Percentiles rank a stretch among this genome's conserved stretches.
These are phyloP conservation scores for Coelogynopora nodosa DNA, from an alignment of 2,888 invertebrate genomes.

Conservation along the genomic window DNA sequence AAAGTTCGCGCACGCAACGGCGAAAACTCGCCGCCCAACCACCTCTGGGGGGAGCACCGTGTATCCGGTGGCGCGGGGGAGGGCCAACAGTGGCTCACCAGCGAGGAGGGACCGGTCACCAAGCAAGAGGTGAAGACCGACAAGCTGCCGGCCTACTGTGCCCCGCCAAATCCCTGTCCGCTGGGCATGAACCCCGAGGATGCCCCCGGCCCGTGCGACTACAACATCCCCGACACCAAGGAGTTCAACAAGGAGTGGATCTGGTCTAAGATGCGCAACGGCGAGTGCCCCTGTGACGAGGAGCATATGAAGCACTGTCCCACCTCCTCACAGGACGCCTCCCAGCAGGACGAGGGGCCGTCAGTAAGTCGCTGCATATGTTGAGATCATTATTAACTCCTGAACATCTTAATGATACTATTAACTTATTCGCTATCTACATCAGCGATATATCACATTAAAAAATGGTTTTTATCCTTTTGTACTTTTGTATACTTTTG, in stretches of 20 bases:
- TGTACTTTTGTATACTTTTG: too few relatives aligned
- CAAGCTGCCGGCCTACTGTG: conserved; percentile 44
- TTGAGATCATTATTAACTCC: too few relatives aligned
- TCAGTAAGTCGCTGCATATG: too few relatives aligned
- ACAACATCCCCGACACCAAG: conserved; percentile 40
- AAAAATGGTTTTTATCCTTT: too few relatives aligned
- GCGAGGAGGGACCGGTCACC: conserved; percentile 15
- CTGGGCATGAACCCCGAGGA: conserved; percentile 42
- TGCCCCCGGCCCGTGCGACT: conserved; percentile 42
- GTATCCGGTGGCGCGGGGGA: conserved; percentile 44
- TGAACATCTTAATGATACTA: too few relatives aligned
- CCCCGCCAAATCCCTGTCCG: conserved; percentile 47
- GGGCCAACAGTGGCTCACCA: conserved; percentile 31
- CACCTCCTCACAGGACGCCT: neutral
- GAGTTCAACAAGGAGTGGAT: conserved; percentile 42
- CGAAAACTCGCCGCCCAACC: conserved; percentile 40
- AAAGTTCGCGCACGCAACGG: neutral
- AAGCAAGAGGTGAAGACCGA: conserved; percentile 43
- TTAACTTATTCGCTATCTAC: too few relatives aligned
- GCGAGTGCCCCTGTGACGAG: conserved; percentile 45
- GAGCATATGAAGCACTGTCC: conserved; percentile 46
- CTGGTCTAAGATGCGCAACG: conserved; percentile 42
- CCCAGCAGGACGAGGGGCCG: too few relatives aligned
- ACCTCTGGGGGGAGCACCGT: conserved; percentile 44
- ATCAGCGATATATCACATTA: too few relatives aligned